phyloP scores from a whole-genome alignment of 2,113 vertebrate species.

The Struthidea cinerea region DNA sequence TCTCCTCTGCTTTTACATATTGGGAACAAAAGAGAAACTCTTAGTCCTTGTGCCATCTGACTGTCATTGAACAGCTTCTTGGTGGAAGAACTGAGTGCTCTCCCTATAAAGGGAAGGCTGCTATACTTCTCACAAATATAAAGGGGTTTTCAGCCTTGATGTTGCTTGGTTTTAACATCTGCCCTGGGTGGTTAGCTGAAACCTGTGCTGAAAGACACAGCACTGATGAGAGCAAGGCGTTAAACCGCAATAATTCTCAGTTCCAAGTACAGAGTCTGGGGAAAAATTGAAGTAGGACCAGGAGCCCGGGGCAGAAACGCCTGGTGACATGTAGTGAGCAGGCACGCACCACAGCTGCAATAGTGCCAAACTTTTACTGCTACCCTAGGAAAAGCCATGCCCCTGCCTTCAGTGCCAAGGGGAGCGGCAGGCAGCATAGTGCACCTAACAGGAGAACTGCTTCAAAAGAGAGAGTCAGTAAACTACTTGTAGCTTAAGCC shows the following conservation, averaged over 20 bases:
- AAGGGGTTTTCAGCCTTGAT: background rate
- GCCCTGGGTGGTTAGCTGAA: background rate
- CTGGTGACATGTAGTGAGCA: background rate
- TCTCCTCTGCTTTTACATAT: background rate
- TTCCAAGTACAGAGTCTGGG: background rate
- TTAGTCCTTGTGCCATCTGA: background rate
- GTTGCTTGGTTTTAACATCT: background rate
- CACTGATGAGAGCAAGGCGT: rapidly evolving
- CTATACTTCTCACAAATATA: background rate
- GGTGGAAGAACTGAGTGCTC: background rate
- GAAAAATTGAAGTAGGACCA: background rate
- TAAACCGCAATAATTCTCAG: background rate
- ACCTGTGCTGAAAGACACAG: background rate
- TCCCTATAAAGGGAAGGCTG: background rate
- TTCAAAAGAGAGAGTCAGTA: background rate
- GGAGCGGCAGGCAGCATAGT: rapidly evolving
- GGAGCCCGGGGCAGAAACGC: background rate
- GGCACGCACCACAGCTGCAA: background rate
- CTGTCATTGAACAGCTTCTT: background rate
- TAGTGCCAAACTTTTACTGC: rapidly evolving
- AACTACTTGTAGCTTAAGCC: background rate
- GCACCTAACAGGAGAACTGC: background rate
- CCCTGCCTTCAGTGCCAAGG: background rate
- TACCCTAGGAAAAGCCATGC: background rate
- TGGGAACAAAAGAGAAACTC: background rate